Conservation (phyloP, 1,140 invertebrate genomes). For the Euschistus heros region DNA sequence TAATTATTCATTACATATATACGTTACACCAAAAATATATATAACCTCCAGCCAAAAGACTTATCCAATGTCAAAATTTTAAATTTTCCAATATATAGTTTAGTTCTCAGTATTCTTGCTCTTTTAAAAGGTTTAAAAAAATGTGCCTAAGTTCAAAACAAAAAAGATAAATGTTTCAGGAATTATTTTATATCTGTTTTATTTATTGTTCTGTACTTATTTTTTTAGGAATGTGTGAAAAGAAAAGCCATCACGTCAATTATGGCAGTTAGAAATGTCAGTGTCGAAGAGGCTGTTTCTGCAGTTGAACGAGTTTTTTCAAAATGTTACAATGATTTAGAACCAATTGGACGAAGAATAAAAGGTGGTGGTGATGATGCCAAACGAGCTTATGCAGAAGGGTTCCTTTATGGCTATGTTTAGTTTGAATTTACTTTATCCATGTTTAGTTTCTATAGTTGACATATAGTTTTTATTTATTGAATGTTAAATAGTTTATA, state of each 20-base stretch:
- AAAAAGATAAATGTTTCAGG: background rate
- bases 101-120: no score
- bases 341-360: constrained; percentile 78
- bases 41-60: background rate
- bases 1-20: no score
- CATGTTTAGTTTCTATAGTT: no score
- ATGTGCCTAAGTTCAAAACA: background rate
- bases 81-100: no score
- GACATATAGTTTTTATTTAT: no score
- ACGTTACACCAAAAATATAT: background rate
- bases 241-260: constrained; percentile 75
- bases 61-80: no score
- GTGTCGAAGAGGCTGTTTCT: constrained; percentile 53
- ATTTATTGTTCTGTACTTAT: constrained; percentile 14
- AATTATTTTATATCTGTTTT: no score
- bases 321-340: constrained; percentile 85
- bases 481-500: no score
- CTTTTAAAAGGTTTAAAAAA: background rate
- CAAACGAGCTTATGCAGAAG: constrained; percentile 62
- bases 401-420: constrained; percentile 68
- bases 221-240: constrained; percentile 72
- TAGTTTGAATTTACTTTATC: constrained; percentile 23
- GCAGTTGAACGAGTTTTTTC: constrained; percentile 81
- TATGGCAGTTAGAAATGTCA: constrained; percentile 65
- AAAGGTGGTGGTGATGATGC: constrained; percentile 60